Percentiles rank a stretch among this genome's conserved stretches.
Conservation (phyloP, 1,140 invertebrate species). For the Kradibia gibbosae region DNA sequence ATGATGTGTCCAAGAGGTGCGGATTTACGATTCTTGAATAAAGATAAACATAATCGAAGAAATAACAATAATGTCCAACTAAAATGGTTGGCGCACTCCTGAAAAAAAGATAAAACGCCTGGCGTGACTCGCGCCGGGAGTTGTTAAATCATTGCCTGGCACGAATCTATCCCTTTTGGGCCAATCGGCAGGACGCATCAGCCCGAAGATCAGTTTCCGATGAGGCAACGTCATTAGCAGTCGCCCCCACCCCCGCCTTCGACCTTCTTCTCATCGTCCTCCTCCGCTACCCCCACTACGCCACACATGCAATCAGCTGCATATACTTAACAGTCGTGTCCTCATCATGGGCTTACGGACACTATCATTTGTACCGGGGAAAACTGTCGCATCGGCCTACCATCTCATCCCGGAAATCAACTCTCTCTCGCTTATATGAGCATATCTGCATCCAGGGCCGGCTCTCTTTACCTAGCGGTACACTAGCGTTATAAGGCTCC, state of each 20-base stretch:
- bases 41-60: neutral
- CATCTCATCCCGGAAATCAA: constrained; percentile 7
- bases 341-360: no score
- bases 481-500: neutral
- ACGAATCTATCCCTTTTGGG: neutral
- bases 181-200: neutral
- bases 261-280: no score
- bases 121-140: neutral
- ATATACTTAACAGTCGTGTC: no score
- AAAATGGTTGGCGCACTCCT: neutral
- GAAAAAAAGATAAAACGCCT: neutral
- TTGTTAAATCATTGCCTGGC: neutral
- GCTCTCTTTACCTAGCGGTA: constrained; percentile 20
- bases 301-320: no score
- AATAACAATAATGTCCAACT: neutral
- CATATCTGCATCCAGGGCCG: constrained; percentile 24
- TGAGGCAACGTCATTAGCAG: neutral
- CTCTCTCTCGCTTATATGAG: constrained; percentile 40
- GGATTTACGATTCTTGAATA: neutral
- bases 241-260: no score
- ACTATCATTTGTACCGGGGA: neutral
- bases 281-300: no score
- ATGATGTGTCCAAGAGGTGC: neutral
- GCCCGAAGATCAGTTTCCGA: neutral
- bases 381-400: neutral